Percentiles rank a stretch among this genome's conserved stretches.
Evolutionary conservation across 2,888 invertebrate genomes (phyloP).

Genomic region (Zaprionus bogoriensis): DNA sequence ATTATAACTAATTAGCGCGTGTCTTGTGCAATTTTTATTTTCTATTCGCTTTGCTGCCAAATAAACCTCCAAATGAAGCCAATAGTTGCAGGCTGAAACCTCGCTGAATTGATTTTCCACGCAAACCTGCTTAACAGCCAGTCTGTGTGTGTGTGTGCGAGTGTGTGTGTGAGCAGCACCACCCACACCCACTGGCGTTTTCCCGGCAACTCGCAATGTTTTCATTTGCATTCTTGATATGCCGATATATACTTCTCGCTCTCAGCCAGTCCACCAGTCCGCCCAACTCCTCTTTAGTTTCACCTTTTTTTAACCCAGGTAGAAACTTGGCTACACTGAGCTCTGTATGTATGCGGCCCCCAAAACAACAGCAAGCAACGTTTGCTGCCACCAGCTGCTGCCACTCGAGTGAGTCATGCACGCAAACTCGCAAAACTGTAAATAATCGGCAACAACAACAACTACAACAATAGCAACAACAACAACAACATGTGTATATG

Average conservation of each 20-base stretch:
- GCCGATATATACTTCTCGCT: constrained; percentile 12
- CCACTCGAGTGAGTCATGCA: constrained; percentile 67
- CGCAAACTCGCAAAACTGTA: constrained; percentile 51
- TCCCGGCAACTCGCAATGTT: constrained; percentile 18
- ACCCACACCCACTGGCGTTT: constrained; percentile 28
- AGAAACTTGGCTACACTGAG: constrained; percentile 7
- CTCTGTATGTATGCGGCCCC: constrained; percentile 31
- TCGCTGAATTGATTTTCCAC: constrained; percentile 49
- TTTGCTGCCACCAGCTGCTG: constrained; percentile 49
- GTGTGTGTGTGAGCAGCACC: constrained; percentile 14
- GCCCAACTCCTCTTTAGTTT: constrained; percentile 38
- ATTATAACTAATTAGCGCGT: constrained; percentile 50
- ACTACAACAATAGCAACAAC: constrained; percentile 1
- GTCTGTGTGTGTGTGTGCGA: background rate
- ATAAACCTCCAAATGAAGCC: constrained; percentile 23
- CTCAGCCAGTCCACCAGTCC: constrained; percentile 13
- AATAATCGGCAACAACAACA: constrained; percentile 24
- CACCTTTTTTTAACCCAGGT: constrained; percentile 25
- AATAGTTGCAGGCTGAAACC: constrained; percentile 14
- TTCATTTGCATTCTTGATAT: constrained; percentile 39
- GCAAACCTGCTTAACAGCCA: constrained; percentile 16
- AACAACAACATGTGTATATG: constrained; percentile 19
- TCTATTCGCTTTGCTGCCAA: constrained; percentile 33
- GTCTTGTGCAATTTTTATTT: constrained; percentile 49
- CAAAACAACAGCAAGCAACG: constrained; percentile 36